Conservation (phyloP, 2,113 vertebrate species). For the Urocynchramus pylzowi region DNA sequence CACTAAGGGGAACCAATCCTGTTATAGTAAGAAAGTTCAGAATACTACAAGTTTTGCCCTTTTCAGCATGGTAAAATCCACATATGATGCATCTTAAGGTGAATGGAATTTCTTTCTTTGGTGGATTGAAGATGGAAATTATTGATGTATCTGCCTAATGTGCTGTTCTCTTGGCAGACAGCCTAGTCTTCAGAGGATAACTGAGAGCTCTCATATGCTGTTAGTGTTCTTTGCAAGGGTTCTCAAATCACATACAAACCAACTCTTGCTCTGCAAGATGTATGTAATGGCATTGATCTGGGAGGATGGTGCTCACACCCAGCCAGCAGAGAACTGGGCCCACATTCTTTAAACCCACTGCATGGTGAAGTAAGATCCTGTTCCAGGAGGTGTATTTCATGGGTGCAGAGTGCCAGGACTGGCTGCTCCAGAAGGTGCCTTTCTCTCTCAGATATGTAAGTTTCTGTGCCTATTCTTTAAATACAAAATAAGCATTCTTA, state of each 20-base stretch:
- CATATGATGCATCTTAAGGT: conserved; percentile 31
- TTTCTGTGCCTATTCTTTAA: background rate
- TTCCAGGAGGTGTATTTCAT: background rate
- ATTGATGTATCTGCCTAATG: conserved; percentile 5
- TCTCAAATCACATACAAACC: background rate
- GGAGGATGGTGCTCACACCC: background rate
- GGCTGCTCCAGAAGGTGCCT: background rate
- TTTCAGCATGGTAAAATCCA: conserved; percentile 31
- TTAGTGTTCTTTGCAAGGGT: background rate
- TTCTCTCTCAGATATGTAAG: background rate
- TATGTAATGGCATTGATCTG: background rate
- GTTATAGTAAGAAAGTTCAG: conserved; percentile 1
- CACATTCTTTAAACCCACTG: background rate
- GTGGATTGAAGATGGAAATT: conserved; percentile 3
- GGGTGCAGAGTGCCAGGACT: background rate
- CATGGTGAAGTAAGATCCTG: background rate
- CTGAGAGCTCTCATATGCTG: background rate
- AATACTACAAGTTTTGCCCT: background rate
- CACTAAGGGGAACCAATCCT: conserved; percentile 29
- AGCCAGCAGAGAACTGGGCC: background rate
- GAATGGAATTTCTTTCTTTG: conserved; percentile 17
- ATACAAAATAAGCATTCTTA: background rate
- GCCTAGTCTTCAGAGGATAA: conserved; percentile 1
- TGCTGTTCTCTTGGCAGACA: conserved; percentile 13
- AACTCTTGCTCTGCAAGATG: background rate